Evolutionary conservation across 2,888 invertebrate species (phyloP).

Genomic region (Phoronis australis): DNA sequence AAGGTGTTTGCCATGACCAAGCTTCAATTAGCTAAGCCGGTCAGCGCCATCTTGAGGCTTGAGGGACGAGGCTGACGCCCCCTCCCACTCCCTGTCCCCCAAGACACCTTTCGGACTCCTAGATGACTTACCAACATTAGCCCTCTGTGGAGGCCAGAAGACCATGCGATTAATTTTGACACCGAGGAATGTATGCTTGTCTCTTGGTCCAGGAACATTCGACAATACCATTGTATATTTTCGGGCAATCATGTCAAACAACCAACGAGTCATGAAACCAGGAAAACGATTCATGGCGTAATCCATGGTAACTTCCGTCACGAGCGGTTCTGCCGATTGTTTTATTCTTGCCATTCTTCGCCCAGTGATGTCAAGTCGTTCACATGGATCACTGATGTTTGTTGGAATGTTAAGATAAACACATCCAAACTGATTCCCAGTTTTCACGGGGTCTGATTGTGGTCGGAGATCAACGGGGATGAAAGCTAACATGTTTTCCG

Average conservation of each 20-base stretch:
- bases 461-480: neutral
- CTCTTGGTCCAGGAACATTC: neutral
- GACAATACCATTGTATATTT: neutral
- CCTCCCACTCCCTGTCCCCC: no score
- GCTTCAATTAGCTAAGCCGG: no score
- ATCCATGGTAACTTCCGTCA: neutral
- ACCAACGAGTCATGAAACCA: neutral
- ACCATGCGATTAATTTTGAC: slow-evolving; percentile 2
- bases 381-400: neutral
- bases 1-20: no score
- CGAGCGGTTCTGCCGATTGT: neutral
- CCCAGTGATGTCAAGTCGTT: neutral
- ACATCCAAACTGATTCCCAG: neutral
- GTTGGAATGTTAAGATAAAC: neutral
- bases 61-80: no score
- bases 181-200: neutral
- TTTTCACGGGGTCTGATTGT: neutral
- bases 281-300: neutral
- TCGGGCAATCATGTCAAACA: neutral
- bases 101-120: no score
- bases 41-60: no score
- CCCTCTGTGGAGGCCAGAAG: slow-evolving; percentile 20
- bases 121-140: slow-evolving; percentile 18
- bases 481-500: neutral
- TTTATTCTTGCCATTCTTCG: neutral